Evolutionary conservation across 1,140 invertebrate species (phyloP), one percentile per base, ranked within the genome.

Genomic region (Aphidius gifuensis): DNA sequence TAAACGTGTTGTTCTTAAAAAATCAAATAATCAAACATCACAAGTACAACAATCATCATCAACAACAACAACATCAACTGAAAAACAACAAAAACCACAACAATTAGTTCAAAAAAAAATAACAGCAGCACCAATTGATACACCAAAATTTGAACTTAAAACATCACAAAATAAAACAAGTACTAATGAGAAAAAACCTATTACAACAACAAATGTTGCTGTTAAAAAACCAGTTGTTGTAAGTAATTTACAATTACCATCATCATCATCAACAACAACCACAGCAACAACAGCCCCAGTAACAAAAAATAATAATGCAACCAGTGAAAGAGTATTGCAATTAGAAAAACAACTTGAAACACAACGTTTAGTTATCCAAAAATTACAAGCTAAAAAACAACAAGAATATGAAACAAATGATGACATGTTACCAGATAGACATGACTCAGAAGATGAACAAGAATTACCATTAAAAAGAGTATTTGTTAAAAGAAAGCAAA

Each of bases 371-470:
- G 80, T 80, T 42, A 81, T 81, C 9, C 76, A 80, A 48, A 79
- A 81, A 44, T 48, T 81, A 0, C 72, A 80, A 21, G 77, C 78
- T 0, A 64, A 73, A 5, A 81, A 80, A 39, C 67, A 70, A n/a
- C 75, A 77, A 11, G 75, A 80, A 5, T 75, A 74, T 21, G 80
- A 80, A 39, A 64, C 74, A 0, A 69, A 72, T 2, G 79, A 81
- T 9, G 79, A 80, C 9, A 77, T 79, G 70, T 55, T 80, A 3
- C 79, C 80, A 1, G 80, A 81, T 6, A 65, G 80, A 16, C 79
- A 80, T 9, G 80, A 81, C 7, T 80, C 79, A 1, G 80, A 81
- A 21, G 80, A 81, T 45, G 80, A 81, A 16, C 80, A 80, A 42
- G 76, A 80, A 47, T 57, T 81, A 16, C 80, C 80, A 5, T 60